Percentiles rank a stretch among this genome's conserved stretches.
These are phyloP conservation scores for Potamarius usumacintae DNA, from an alignment of 2,113 vertebrate genomes.

Conservation along the genomic window DNA sequence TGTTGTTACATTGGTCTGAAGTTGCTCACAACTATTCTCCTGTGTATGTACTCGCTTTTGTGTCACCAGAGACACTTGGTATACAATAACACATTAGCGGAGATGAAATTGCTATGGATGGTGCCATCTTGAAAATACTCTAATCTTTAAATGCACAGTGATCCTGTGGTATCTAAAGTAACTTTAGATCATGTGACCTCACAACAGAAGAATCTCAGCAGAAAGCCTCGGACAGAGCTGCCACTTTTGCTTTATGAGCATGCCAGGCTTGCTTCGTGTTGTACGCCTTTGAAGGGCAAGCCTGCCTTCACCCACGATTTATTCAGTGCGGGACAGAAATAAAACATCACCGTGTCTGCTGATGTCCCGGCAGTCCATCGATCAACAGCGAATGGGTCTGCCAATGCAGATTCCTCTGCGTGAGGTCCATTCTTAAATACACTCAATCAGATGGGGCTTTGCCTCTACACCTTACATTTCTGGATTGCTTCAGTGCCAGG, in stretches of 20 bases:
- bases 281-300: conserved; percentile 50
- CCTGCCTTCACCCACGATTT: conserved; percentile 42
- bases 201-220: conserved; percentile 28
- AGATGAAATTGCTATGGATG: background rate
- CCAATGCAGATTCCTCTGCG: conserved; percentile 24
- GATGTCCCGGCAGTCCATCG: conserved; percentile 38
- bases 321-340: conserved; percentile 40
- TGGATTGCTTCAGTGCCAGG: conserved; percentile 21
- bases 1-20: background rate
- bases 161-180: conserved; percentile 12
- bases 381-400: conserved; percentile 36
- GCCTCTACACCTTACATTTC: background rate
- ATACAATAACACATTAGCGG: background rate
- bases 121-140: background rate
- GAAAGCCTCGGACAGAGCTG: conserved; percentile 14
- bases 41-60: background rate
- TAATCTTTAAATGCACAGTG: conserved; percentile 27
- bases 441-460: conserved; percentile 26
- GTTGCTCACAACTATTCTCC: background rate
- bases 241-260: conserved; percentile 36
- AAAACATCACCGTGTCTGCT: conserved; percentile 35
- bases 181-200: conserved; percentile 32
- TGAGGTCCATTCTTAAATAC: conserved; percentile 36
- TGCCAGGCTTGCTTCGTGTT: conserved; percentile 30
- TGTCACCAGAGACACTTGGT: background rate